A percentile compares a stretch with the other conserved stretches of the same genome.
Conservation (phyloP, 2,797 vertebrate species). For the Phoebastria nigripes region DNA sequence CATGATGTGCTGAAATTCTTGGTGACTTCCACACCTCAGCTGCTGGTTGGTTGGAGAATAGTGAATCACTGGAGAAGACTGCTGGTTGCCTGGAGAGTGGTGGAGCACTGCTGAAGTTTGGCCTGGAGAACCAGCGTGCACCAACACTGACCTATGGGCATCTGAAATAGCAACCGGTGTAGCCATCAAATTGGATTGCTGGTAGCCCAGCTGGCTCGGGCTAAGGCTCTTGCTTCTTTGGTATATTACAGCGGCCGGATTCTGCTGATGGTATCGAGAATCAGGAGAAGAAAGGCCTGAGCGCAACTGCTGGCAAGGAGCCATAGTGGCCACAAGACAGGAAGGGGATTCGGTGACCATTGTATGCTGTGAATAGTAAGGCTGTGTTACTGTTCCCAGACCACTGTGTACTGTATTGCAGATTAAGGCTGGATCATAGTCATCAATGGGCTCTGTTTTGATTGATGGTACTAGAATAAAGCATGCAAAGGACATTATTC, state of each 20-base stretch:
- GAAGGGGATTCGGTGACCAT: constrained; percentile 83
- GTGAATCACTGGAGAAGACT: constrained; percentile 81
- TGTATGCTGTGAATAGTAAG: constrained; percentile 87
- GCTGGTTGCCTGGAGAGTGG: constrained; percentile 68
- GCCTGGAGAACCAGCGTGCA: constrained; percentile 86
- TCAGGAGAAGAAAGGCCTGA: constrained; percentile 84
- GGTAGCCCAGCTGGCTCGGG: constrained; percentile 82
- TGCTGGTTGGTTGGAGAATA: constrained; percentile 91
- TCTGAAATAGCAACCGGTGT: constrained; percentile 79
- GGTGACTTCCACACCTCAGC: constrained; percentile 80
- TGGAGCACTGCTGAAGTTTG: constrained; percentile 75
- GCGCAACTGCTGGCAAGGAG: constrained; percentile 89
- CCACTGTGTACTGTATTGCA: constrained; percentile 84
- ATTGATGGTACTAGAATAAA: constrained; percentile 89
- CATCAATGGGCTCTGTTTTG: constrained; percentile 94
- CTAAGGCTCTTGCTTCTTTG: constrained; percentile 87
- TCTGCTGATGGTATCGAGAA: constrained; percentile 88
- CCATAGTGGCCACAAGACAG: constrained; percentile 83
- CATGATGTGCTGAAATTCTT: constrained; percentile 87
- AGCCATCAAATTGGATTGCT: constrained; percentile 76
- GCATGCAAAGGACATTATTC: constrained; percentile 47
- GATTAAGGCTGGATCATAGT: constrained; percentile 88
- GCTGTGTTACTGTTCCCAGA: constrained; percentile 84
- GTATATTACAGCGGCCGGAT: constrained; percentile 84
- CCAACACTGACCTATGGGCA: constrained; percentile 90